Conservation (phyloP, 2,113 vertebrate species). For the Vidua macroura region DNA sequence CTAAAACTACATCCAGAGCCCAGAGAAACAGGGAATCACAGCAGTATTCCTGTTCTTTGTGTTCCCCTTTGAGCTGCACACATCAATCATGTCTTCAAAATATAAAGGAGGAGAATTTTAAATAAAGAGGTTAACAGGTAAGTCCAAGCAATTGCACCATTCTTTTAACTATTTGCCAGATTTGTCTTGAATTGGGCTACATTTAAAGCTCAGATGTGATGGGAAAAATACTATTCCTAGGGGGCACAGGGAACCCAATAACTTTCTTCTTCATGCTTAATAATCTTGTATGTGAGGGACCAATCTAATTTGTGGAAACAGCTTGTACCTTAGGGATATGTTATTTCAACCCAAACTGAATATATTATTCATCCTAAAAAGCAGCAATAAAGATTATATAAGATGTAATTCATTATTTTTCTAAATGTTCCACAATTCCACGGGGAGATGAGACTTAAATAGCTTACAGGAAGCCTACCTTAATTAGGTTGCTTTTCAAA, state of each 20-base stretch:
- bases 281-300: constrained; percentile 67
- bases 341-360: constrained; percentile 70
- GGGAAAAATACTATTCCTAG: constrained; percentile 17
- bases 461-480: constrained; percentile 65
- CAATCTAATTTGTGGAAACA: constrained; percentile 71
- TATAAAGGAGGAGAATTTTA: not conserved
- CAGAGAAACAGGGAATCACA: not conserved
- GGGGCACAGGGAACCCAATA: constrained; percentile 51
- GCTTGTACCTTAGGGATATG: constrained; percentile 68
- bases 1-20: not conserved
- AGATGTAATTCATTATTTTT: constrained; percentile 75
- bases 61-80: not conserved
- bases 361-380: constrained; percentile 70
- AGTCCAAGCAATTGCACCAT: not conserved
- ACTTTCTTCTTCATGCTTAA: constrained; percentile 67
- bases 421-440: constrained; percentile 63
- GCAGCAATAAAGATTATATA: constrained; percentile 74
- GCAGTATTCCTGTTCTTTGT: not conserved
- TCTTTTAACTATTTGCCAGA: constrained; percentile 13
- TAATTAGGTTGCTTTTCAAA: constrained; percentile 73
- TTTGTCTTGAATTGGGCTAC: not conserved
- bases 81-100: not conserved
- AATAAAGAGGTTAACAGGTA: not conserved
- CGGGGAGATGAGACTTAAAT: constrained; percentile 66
- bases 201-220: constrained; percentile 17